phyloP scores from a whole-genome alignment of 2,888 invertebrate genomes.

The Anarsia innoxiella region DNA sequence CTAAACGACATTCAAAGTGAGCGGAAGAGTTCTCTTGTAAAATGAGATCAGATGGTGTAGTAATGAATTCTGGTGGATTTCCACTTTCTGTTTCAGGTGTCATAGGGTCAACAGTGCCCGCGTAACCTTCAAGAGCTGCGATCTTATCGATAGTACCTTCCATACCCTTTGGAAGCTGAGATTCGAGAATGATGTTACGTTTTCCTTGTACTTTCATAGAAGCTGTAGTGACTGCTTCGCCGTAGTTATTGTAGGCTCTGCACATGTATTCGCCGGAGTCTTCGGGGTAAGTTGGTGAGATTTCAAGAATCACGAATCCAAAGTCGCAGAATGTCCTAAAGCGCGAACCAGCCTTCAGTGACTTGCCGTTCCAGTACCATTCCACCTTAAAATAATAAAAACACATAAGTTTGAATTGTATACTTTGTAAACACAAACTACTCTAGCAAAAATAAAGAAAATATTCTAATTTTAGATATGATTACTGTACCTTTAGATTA shows the following conservation, averaged over 20 bases:
- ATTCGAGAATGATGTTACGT: slow-evolving; percentile 92
- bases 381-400: slow-evolving; percentile 77
- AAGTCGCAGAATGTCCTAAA: slow-evolving; percentile 98
- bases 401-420: not conserved
- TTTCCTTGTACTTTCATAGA: slow-evolving; percentile 94
- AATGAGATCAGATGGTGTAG: slow-evolving; percentile 88
- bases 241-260: slow-evolving; percentile 90
- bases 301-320: slow-evolving; percentile 97
- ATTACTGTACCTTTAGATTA: slow-evolving; percentile 80
- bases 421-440: not conserved
- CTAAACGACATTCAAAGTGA: slow-evolving; percentile 92
- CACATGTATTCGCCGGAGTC: slow-evolving; percentile 95
- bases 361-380: slow-evolving; percentile 96
- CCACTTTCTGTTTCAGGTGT: slow-evolving; percentile 88
- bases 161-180: slow-evolving; percentile 94
- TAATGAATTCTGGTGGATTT: slow-evolving; percentile 92
- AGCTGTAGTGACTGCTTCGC: slow-evolving; percentile 92
- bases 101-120: slow-evolving; percentile 78
- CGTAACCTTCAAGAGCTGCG: slow-evolving; percentile 91
- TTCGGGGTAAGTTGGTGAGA: slow-evolving; percentile 97
- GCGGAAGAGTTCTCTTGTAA: slow-evolving; percentile 91
- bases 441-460: not conserved
- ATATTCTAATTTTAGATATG: not conserved
- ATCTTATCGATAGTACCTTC: slow-evolving; percentile 95
- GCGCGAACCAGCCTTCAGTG: slow-evolving; percentile 89